Conservation (phyloP, 2,888 invertebrate species). For the Pediacus dermestoides region DNA sequence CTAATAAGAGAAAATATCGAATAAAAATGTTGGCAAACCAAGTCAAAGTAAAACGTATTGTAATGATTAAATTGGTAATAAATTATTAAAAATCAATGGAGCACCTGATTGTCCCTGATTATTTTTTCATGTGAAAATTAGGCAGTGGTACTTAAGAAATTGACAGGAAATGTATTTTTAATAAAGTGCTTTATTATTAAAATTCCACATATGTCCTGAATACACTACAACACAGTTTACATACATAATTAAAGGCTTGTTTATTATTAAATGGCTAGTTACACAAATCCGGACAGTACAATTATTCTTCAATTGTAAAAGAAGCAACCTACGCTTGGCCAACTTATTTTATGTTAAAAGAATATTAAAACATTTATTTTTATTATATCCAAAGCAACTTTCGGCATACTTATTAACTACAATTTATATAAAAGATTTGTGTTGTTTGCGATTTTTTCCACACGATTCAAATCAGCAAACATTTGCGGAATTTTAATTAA, state of each 20-base stretch:
- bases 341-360: slow-evolving; percentile 24
- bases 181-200: slow-evolving; percentile 27
- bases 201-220: slow-evolving; percentile 26
- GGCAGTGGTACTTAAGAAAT: slow-evolving; percentile 26
- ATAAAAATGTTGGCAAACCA: too few relatives aligned
- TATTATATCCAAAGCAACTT: too few relatives aligned
- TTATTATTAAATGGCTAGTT: slow-evolving; percentile 32
- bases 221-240: slow-evolving; percentile 31
- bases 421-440: too few relatives aligned
- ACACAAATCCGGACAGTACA: slow-evolving; percentile 29
- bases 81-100: slow-evolving; percentile 7
- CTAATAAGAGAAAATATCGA: too few relatives aligned
- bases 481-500: too few relatives aligned
- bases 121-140: slow-evolving; percentile 11
- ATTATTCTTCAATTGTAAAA: slow-evolving; percentile 19
- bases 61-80: too few relatives aligned
- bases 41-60: too few relatives aligned
- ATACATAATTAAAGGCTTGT: slow-evolving; percentile 31
- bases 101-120: slow-evolving; percentile 5
- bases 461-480: too few relatives aligned
- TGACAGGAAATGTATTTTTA: slow-evolving; percentile 35
- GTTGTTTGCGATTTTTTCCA: too few relatives aligned
- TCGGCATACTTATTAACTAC: too few relatives aligned
- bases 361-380: slow-evolving; percentile 33
- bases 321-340: slow-evolving; percentile 27